Evolutionary conservation across 2,888 invertebrate species (phyloP).

Genomic region (Pediacus dermestoides): DNA sequence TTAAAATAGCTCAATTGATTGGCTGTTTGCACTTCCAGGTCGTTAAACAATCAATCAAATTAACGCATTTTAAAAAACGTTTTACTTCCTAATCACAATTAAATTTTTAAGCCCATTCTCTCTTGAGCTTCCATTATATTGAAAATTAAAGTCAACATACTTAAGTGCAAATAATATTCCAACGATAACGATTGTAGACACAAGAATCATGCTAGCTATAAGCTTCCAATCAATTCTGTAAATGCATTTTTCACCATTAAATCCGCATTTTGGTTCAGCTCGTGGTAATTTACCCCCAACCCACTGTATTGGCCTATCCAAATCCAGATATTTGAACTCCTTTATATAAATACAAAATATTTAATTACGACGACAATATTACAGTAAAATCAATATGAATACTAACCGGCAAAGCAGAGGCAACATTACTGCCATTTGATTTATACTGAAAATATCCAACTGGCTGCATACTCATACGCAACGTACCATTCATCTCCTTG

Average conservation of each 20-base stretch:
- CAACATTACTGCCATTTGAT: constrained; percentile 50
- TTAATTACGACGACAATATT: constrained; percentile 6
- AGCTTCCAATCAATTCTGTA: constrained; percentile 66
- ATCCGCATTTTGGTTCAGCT: constrained; percentile 83
- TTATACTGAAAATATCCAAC: constrained; percentile 74
- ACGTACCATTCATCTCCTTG: constrained; percentile 51
- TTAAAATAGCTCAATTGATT: too few species aligned
- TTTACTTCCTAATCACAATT: too few species aligned
- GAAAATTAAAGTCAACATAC: constrained; percentile 49
- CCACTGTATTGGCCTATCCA: constrained; percentile 69
- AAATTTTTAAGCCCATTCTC: too few species aligned
- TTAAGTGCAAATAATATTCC: constrained; percentile 65
- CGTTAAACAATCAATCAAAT: too few species aligned
- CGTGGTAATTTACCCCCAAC: constrained; percentile 68
- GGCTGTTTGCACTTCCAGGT: too few species aligned
- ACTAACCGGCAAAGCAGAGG: constrained; percentile 60
- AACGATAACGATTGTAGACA: constrained; percentile 62
- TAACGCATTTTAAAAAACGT: too few species aligned
- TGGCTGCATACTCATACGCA: constrained; percentile 70
- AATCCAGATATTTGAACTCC: constrained; percentile 65
- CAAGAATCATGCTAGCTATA: constrained; percentile 60
- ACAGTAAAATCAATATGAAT: constrained; percentile 13
- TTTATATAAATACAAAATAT: constrained; percentile 37
- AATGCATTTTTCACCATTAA: constrained; percentile 70
- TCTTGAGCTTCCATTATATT: too few species aligned